Base-by-base conservation (phyloP, 2,888 invertebrate genomes). In the Ornithoptera alexandrae region DNA sequence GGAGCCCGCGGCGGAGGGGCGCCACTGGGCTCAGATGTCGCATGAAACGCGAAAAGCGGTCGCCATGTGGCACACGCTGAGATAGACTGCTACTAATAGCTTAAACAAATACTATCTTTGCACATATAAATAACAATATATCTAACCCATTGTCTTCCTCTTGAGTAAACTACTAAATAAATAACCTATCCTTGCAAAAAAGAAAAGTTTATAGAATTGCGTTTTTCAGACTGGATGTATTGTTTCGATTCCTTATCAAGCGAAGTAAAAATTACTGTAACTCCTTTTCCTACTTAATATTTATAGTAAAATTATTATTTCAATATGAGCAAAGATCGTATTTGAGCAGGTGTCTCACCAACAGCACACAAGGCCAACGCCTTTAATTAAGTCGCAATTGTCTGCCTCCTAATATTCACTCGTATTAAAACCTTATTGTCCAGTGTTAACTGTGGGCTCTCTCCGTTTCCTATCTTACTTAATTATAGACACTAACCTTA, bases 21-120 rank as follows among this genome's bases (percentile, higher is more conserved):
- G 96, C 76, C 98, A 98, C 89, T 98, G 98, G 98, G 94, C 95
- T 74, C 97, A 97, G 81, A 97, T 98, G 96, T 95, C 96, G 66
- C 96, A 96, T 81, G 96, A 96, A 86, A 97, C 97, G 62, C 94
- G 97, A 77, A 97, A 97, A 84, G 96, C 97, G 24, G 95, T 97
- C 76, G 97, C 97, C 75, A 97, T 96, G 95, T 98, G 98, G 98
- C 98, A 98, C 89, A 95, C 95, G 74, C 93, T 97, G 74, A 94
- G 95, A 90, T 95, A 95, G 92, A 84, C 81, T 50, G 46, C 59
- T 59, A 12, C 20, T 63, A n/a, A 10, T 53, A 30, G 12, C 53
- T 22, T n/a, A 18, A 46, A 8, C 36, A 20, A 68, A 70, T 70
- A 73, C 69, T 69, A 71, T 72, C 71, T 72, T 68, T 68, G 46